phyloP scores from a whole-genome alignment of 1,140 invertebrate species.

The Forficula auricularia region DNA sequence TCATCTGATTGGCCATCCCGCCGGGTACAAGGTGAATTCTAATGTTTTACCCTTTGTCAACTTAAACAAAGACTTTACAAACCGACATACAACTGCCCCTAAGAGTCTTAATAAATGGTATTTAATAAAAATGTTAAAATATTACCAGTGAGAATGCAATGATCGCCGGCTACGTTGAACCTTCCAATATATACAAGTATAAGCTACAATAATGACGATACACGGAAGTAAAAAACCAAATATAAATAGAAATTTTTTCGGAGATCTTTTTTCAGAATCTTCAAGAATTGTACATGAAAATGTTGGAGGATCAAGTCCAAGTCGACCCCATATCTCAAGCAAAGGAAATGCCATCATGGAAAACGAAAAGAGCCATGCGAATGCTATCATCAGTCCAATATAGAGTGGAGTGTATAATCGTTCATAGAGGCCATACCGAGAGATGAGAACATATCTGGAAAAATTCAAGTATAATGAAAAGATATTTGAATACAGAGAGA shows the following conservation, averaged over 20 bases:
- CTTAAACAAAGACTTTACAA: too few species aligned
- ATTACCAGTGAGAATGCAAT: slow-evolving; percentile 43
- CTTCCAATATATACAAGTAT: slow-evolving; percentile 68
- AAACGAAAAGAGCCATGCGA: slow-evolving; percentile 53
- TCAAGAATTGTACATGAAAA: slow-evolving; percentile 74
- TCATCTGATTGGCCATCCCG: too few species aligned
- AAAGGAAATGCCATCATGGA: slow-evolving; percentile 53
- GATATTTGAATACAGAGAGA: too few species aligned
- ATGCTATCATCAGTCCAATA: slow-evolving; percentile 53
- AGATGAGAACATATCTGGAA: slow-evolving; percentile 65
- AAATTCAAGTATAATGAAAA: slow-evolving; percentile 1
- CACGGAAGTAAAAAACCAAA: slow-evolving; percentile 68
- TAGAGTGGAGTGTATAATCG: slow-evolving; percentile 50
- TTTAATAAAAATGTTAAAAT: slow-evolving; percentile 22
- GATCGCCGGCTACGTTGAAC: slow-evolving; percentile 52
- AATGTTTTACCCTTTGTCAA: too few species aligned
- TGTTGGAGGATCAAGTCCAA: slow-evolving; percentile 54
- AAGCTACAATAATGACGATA: slow-evolving; percentile 61
- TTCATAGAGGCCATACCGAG: slow-evolving; percentile 53
- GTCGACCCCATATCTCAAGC: slow-evolving; percentile 59
- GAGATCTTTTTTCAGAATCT: slow-evolving; percentile 51
- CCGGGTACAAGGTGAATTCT: too few species aligned
- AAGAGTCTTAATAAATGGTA: too few species aligned
- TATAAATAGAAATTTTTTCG: slow-evolving; percentile 70
- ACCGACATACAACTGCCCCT: too few species aligned